Percentiles rank a stretch among this genome's conserved stretches.
Conservation (phyloP, 2,888 invertebrate species). For the Drosophila emarginata region DNA sequence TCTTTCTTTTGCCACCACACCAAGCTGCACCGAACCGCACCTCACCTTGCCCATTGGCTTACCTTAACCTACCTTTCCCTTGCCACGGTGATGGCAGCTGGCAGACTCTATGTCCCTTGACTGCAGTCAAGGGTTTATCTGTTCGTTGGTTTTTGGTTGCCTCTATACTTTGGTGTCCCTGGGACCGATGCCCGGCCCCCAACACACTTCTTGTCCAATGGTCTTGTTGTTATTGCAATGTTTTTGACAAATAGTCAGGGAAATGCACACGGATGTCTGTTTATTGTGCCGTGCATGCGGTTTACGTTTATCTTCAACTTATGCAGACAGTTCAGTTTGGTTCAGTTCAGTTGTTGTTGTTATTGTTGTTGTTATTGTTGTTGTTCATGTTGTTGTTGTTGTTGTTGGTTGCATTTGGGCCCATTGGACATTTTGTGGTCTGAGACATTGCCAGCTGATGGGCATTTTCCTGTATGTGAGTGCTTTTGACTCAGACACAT, state of each 20-base stretch:
- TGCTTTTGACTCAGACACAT: constrained; percentile 70
- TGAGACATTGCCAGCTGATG: constrained; percentile 57
- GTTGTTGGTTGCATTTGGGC: constrained; percentile 22
- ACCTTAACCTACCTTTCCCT: background rate
- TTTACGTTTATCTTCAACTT: constrained; percentile 76
- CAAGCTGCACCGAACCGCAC: background rate
- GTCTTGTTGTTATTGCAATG: constrained; percentile 73
- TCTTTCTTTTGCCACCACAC: constrained; percentile 16
- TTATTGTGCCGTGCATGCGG: constrained; percentile 77
- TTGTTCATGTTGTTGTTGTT: constrained; percentile 14
- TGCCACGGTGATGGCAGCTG: background rate
- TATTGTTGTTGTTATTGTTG: constrained; percentile 8
- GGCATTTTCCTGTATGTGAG: constrained; percentile 34
- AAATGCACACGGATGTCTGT: constrained; percentile 77
- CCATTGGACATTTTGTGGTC: constrained; percentile 59
- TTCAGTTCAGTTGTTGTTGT: constrained; percentile 15
- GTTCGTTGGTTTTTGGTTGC: constrained; percentile 64
- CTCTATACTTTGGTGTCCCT: constrained; percentile 12
- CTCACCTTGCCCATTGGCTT: background rate
- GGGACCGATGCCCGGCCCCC: background rate
- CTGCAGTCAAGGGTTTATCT: constrained; percentile 56
- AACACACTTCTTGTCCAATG: constrained; percentile 28
- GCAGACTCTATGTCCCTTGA: constrained; percentile 12
- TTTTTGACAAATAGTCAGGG: constrained; percentile 77
- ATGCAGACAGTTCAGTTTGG: constrained; percentile 65